phyloP scores from a whole-genome alignment of 1,140 invertebrate genomes.

The Palaemon carinicauda region DNA sequence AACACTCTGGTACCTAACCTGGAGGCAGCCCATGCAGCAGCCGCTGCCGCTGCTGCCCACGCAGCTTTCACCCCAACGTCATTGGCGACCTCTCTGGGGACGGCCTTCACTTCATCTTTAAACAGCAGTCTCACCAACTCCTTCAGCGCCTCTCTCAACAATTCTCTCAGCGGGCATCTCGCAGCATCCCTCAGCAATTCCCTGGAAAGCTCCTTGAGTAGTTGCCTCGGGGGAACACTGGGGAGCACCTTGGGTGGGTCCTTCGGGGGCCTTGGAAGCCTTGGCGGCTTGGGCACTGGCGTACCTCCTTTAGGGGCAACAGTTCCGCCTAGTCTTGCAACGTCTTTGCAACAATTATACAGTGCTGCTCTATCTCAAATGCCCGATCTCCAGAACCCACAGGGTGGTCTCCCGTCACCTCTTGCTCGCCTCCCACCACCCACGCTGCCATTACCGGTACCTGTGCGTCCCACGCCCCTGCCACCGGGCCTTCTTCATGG shows the following conservation, averaged over 20 bases:
- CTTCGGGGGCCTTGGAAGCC: background rate
- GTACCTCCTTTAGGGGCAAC: slow-evolving; percentile 19
- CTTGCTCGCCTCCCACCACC: slow-evolving; percentile 23
- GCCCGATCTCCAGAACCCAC: slow-evolving; percentile 5
- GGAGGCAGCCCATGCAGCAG: background rate
- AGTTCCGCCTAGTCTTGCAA: slow-evolving; percentile 40
- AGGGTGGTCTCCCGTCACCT: background rate
- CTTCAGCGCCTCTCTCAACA: slow-evolving; percentile 6
- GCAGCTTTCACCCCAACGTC: background rate
- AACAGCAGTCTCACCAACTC: background rate
- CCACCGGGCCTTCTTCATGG: slow-evolving; percentile 35
- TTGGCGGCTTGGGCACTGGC: background rate
- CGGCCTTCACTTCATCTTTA: slow-evolving; percentile 29
- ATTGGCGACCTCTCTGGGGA: slow-evolving; percentile 17
- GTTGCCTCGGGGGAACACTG: background rate
- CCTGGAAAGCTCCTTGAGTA: background rate
- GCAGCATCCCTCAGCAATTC: slow-evolving; percentile 29
- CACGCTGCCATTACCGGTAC: slow-evolving; percentile 31
- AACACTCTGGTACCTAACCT: background rate
- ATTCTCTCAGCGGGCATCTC: slow-evolving; percentile 13
- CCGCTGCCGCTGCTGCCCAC: background rate
- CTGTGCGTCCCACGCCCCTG: slow-evolving; percentile 40
- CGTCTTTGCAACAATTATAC: slow-evolving; percentile 50
- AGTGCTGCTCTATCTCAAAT: slow-evolving; percentile 47
- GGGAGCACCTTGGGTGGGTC: background rate